Base-by-base conservation (phyloP, 1,140 invertebrate species). In the Neuroterus valhalla region DNA sequence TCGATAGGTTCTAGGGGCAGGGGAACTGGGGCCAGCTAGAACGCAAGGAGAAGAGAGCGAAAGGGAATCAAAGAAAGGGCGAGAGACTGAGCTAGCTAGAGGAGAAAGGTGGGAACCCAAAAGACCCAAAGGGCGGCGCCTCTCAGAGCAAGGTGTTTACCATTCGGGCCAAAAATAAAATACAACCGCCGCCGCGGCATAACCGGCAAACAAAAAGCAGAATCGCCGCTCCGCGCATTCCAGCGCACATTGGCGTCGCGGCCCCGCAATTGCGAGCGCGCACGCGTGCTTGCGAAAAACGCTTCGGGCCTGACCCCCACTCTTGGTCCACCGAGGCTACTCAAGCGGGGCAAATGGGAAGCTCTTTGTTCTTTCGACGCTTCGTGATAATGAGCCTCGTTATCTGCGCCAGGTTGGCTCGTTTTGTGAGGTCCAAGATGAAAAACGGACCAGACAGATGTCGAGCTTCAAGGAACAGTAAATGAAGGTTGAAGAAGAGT, bases 81-180 rank as follows among this genome's bases (percentile, higher is more conserved):
- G 68, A 50, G 67, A 62, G 70, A 46, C 31, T 55, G 45, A 62
- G 38, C 68, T 45, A 70, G 11, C 62, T 67, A n/a, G 52, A 15
- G 19, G 44, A 76, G 19, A 62, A 70, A 71, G 66, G 71, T 74
- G 68, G 70, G 26, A 71, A 67, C 42, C 70, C 38, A 74, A 75
- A 70, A 80, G 70, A 80, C 69, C 42, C 74, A 76, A 76, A 81
- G 81, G 83, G 81, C 86, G 82, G 84, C 84, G 85, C 83, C 84
- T 86, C 72, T 73, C 70, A 81, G 83, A 82, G 85, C 84, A 88
- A 86, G 86, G 85, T 87, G 84, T 88, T 85, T 85, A 87, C 84
- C 84, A 87, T 88, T 87, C 79, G 75, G 78, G 66, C 80, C 78
- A 78, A 85, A 86, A 85, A 87, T 86, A 83, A 87, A 85, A 73